Conservation (phyloP, 2,888 invertebrate species). For the Catocala sponsa region DNA sequence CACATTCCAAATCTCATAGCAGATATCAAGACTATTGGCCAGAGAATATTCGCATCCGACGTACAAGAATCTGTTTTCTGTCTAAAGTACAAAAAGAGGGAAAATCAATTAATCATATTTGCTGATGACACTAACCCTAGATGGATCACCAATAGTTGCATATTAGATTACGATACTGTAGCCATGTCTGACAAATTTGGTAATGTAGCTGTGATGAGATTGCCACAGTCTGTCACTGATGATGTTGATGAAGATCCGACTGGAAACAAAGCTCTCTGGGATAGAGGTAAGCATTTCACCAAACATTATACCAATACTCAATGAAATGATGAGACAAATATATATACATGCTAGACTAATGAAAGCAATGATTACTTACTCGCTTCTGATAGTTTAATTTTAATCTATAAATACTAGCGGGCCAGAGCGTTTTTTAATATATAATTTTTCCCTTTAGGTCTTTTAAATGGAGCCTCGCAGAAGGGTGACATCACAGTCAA, state of each 20-base stretch:
- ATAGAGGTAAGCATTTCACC: conserved; percentile 88
- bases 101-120: conserved; percentile 99
- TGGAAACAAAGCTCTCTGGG: conserved; percentile 99
- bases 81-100: conserved; percentile 97
- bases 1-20: conserved; percentile 98
- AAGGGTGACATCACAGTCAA: conserved; percentile 97
- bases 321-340: conserved; percentile 75
- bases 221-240: conserved; percentile 97
- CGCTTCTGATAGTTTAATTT: conserved; percentile 57
- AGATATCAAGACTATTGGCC: conserved; percentile 97
- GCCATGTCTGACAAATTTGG: conserved; percentile 99
- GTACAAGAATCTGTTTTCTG: conserved; percentile 99
- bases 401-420: too few species aligned
- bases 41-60: conserved; percentile 97
- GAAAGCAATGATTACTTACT: conserved; percentile 79
- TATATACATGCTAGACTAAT: conserved; percentile 88
- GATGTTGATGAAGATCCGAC: conserved; percentile 99
- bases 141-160: conserved; percentile 97
- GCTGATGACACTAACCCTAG: conserved; percentile 99
- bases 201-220: conserved; percentile 95
- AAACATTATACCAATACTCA: neutral
- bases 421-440: neutral
- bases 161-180: conserved; percentile 98
- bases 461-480: conserved; percentile 98
- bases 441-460: conserved; percentile 84